Percentiles rank a stretch among this genome's conserved stretches.
These are phyloP conservation scores for Lasioglossum calceatum DNA, from an alignment of 2,888 invertebrate species.

Conservation along the genomic window DNA sequence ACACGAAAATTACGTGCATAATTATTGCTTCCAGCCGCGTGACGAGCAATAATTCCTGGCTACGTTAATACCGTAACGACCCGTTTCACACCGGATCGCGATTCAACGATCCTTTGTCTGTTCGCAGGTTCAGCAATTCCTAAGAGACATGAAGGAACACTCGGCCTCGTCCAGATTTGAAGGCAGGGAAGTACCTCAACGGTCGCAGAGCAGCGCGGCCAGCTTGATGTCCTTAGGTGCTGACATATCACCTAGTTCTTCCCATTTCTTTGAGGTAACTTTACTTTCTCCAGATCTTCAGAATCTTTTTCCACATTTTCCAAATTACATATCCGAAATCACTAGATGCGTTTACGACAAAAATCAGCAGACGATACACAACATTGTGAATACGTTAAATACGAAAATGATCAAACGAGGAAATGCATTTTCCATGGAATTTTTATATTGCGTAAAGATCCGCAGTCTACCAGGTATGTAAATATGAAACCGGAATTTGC, in stretches of 20 bases:
- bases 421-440: too few relatives aligned
- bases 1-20: not conserved
- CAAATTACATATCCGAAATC: too few relatives aligned
- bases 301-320: not conserved
- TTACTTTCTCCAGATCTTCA: not conserved
- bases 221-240: conserved; percentile 90
- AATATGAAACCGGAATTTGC: too few relatives aligned
- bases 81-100: not conserved
- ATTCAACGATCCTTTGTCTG: conserved; percentile 25
- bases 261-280: conserved; percentile 94
- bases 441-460: too few relatives aligned
- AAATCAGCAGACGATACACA: not conserved
- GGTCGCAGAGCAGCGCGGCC: conserved; percentile 87
- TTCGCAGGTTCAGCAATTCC: conserved; percentile 81
- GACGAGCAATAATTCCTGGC: conserved; percentile 33
- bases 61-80: conserved; percentile 15
- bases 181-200: conserved; percentile 78
- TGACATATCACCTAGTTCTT: conserved; percentile 94
- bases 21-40: conserved; percentile 30
- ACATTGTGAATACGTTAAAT: not conserved
- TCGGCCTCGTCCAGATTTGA: conserved; percentile 79
- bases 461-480: too few relatives aligned
- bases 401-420: too few relatives aligned
- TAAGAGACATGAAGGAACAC: conserved; percentile 83
- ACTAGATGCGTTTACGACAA: not conserved